Base-by-base conservation (phyloP, 2,888 invertebrate species). In the Leptopilina syphax region DNA sequence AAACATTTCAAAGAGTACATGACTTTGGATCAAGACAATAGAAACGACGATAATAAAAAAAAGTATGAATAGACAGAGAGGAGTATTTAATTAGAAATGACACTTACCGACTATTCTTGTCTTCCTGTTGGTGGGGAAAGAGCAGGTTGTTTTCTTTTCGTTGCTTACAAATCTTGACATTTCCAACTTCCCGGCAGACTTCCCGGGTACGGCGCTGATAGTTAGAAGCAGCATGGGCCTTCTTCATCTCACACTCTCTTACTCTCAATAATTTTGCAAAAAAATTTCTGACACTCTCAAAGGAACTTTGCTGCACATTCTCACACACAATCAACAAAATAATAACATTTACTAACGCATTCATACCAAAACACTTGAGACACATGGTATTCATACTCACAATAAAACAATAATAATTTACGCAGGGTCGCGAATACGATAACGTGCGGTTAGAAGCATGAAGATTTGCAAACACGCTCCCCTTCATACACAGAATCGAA, bases 81-180 rank as follows among this genome's bases (percentile, higher is more conserved):
- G 27, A 54, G 54, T 54, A 27, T 50, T n/a, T 73, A 73, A 73
- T 57, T 73, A 73, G 57, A 57, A 70, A 34, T 54, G 57, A 73
- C 73, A 83, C 83, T 83, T 79, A 83, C 83, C 79, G 76, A 77
- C 76, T 78, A 81, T 81, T 80, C 79, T 70, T 76, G 77, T 77
- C 73, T 66, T 80, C 76, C 65, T 76, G 77, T 57, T 65, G 65
- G 65, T 76, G 57, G 12, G 67, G 57, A 81, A 77, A 65, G 77
- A 77, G 79, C 68, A 68, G 80, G 44, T 79, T 68, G 73, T 77
- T 65, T 57, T 68, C 67, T 63, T 44, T 66, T 47, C 50, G 76
- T 68, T 79, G 70, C 78, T 66, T 41, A 44, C 73, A 34, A 73
- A 73, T 73, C 73, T 73, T 73, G 73, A 73, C 73, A 50, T 73